Evolutionary conservation across 2,113 vertebrate species (phyloP), one percentile per base, ranked within the genome.

Genomic region (Thalassarche chlororhynchos): DNA sequence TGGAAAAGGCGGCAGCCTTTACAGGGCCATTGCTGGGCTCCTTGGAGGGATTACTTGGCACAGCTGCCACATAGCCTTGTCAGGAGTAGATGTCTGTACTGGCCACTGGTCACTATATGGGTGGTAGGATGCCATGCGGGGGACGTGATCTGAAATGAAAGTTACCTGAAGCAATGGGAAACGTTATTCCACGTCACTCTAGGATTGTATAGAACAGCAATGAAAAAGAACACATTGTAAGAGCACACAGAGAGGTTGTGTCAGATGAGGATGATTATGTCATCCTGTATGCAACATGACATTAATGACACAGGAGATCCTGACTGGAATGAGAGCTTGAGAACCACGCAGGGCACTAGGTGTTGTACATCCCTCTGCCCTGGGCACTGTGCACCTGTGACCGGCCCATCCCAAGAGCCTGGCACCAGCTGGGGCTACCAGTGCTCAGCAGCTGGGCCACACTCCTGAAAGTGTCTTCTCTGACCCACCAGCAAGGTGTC

Each of bases 41-140:
- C 49, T 69, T 9, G 28, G 46, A 38, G 38, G 47, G 31, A 7
- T 19, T 20, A 42, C 32, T 38, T 4, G 13, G 26, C 36, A 38
- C 12, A 61, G 24, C 5, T 6, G 2, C 44, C 42, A 16, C 0
- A 0, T 5, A 17, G 36, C 25, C 69, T 42, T 0, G 0, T 49
- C n/a, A 49, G 85, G 25, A 7, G 8, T 0, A n/a, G 20, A 2
- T 10, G 16, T 19, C 31, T 5, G 3, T 26, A 1, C 46, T 17
- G 71, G 23, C 21, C 40, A 19, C 23, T 17, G n/a, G 23, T 36
- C 28, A 12, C 26, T 13, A 4, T 2, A 20, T 2, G 4, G 40
- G 42, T 14, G 42, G 34, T 3, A 36, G 69, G 49, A 61, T 14
- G 31, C 14, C 51, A 6, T 4, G 31, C 1, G 2, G 9, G 31